Evolutionary conservation across 2,888 invertebrate genomes (phyloP).

Genomic region (Oeneis ivallda): DNA sequence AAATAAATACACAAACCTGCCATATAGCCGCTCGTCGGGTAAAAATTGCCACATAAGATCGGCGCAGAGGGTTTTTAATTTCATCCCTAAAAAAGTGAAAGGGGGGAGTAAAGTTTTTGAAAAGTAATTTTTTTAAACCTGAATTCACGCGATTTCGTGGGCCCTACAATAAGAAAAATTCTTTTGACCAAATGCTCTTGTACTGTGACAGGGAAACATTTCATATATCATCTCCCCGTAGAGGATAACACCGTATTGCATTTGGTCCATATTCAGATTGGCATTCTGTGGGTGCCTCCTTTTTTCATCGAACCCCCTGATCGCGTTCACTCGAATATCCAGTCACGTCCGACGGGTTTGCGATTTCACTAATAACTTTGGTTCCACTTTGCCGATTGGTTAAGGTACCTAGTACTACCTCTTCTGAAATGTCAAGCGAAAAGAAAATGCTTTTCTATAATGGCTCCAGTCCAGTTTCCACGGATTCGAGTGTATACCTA

Average conservation of each 20-base stretch:
- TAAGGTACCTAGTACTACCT: constrained; percentile 6
- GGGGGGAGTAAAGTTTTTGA: no score
- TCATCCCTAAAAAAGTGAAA: no score
- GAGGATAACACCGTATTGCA: not conserved
- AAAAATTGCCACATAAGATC: no score
- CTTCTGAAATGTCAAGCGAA: not conserved
- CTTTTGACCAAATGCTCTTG: not conserved
- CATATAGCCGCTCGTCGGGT: no score
- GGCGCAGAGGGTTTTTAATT: no score
- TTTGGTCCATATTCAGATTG: constrained; percentile 68
- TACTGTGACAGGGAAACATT: not conserved
- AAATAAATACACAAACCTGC: no score
- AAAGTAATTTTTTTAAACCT: no score
- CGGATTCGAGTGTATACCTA: no score
- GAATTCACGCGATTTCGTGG: no score
- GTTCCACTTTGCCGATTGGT: constrained; percentile 49
- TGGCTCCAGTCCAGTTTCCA: no score
- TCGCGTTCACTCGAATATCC: constrained; percentile 45
- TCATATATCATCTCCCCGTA: not conserved
- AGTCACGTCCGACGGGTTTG: constrained; percentile 52
- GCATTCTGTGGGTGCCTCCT: constrained; percentile 45
- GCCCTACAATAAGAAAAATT: not conserved
- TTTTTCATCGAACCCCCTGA: constrained; percentile 43
- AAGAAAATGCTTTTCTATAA: no score
- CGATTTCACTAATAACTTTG: constrained; percentile 50